Percentiles rank a stretch among this genome's conserved stretches.
Evolutionary conservation across 2,888 invertebrate species (phyloP).

Genomic region (Melanotus villosus): DNA sequence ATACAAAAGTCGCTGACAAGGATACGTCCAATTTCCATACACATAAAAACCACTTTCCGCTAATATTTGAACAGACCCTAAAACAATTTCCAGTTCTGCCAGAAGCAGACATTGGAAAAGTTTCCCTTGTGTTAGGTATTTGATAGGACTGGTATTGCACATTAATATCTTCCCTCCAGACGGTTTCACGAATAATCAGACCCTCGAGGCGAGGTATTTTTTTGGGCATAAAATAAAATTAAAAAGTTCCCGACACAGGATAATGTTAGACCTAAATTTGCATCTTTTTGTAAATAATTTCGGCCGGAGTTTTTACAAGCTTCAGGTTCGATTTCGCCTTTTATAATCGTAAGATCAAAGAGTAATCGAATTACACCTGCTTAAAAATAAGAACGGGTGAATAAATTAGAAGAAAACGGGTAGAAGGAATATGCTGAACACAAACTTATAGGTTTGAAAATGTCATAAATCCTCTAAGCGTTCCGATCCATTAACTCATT

Average conservation of each 20-base stretch:
- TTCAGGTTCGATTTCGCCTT: background rate
- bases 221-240: background rate
- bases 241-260: background rate
- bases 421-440: conserved; percentile 8
- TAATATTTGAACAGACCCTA: conserved; percentile 24
- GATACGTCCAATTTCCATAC: conserved; percentile 26
- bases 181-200: background rate
- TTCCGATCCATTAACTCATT: conserved; percentile 44
- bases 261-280: background rate
- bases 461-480: conserved; percentile 42
- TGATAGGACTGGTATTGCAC: background rate
- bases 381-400: too few species aligned
- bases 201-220: background rate
- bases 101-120: conserved; percentile 4
- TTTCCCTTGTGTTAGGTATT: background rate
- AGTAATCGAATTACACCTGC: too few species aligned
- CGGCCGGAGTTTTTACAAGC: too few species aligned
- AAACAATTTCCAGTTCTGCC: conserved; percentile 24
- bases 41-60: conserved; percentile 13
- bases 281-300: too few species aligned
- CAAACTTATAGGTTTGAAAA: conserved; percentile 39
- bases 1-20: conserved; percentile 21
- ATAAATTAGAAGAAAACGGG: too few species aligned
- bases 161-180: background rate
- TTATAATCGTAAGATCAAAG: too few species aligned